Conservation (phyloP, 2,888 invertebrate genomes). For the Lathronympha strigana region DNA sequence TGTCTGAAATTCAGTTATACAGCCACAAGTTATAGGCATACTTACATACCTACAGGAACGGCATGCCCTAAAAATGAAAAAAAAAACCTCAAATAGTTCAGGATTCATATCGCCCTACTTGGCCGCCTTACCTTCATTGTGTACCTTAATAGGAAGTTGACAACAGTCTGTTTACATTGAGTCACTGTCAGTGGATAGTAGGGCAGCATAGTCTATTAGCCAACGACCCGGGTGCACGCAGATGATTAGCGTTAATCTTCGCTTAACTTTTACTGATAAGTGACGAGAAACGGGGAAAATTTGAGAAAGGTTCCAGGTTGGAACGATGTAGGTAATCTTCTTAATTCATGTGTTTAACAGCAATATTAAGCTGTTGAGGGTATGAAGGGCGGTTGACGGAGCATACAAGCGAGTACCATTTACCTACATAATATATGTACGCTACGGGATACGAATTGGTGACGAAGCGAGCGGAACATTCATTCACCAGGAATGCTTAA, state of each 20-base stretch:
- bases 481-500: neutral
- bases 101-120: no score
- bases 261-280: conserved; percentile 28
- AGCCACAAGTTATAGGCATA: no score
- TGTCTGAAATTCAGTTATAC: no score
- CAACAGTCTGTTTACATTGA: neutral
- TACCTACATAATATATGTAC: no score
- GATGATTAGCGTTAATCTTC: conserved; percentile 52
- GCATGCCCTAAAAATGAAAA: no score
- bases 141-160: neutral
- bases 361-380: neutral
- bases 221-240: conserved; percentile 42
- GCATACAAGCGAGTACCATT: no score
- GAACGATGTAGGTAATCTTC: neutral
- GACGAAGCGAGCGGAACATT: no score
- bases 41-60: no score
- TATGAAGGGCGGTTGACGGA: neutral
- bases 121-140: neutral
- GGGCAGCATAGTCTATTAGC: conserved; percentile 29
- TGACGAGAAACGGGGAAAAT: conserved; percentile 24
- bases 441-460: no score
- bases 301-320: conserved; percentile 9
- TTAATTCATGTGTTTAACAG: neutral
- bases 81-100: no score
- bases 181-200: neutral